Evolutionary conservation across 1,140 invertebrate species (phyloP), one percentile per base, ranked within the genome.

Genomic region (Parasteatoda tepidariorum): DNA sequence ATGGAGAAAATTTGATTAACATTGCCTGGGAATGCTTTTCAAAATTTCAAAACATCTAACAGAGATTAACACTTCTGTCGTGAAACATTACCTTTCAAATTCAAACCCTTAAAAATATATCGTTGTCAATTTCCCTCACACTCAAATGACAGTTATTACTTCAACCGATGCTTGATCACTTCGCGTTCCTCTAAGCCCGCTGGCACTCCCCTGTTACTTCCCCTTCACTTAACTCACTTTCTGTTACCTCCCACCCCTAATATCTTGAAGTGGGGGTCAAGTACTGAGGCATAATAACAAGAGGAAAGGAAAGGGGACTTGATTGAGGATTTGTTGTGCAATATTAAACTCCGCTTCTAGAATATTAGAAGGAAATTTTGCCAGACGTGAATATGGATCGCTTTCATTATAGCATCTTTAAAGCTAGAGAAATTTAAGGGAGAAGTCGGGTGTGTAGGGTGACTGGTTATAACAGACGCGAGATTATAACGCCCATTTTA

Each of bases 311-410:
- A 41, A 28, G 38, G 68, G 30, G 30, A 55, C 54, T 31, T 30
- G 48, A 57, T 55, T 73, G 55, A 55, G 55, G 55, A 75, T 61
- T 75, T 75, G 73, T 62, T 61, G 55, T 30, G 31, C 28, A 57
- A 61, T 75, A 75, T 75, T 61, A 75, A 75, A 75, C 55, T 33
- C 26, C 26, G 57, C 73, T 75, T 26, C 4, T 2, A 28, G 2
- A 24, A 38, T 38, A 75, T 75, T 75, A 75, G 55, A 48, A 4
- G 9, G 18, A 48, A 48, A 48, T 4, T 48, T 48, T 18, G 18
- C 38, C 1, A 48, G 4, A 4, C 4, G 9, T 18, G 4, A 48
- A 4, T 48, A 48, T 48, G 38, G 4, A 48, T 48, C 1, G 0
- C 38, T 48, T 4, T 13, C 38, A 41, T 41, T 41, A 41, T 18